A percentile compares a stretch with the other conserved stretches of the same genome.
phyloP scores from a whole-genome alignment of 2,113 vertebrate genomes.

The Hippocampus comes region DNA sequence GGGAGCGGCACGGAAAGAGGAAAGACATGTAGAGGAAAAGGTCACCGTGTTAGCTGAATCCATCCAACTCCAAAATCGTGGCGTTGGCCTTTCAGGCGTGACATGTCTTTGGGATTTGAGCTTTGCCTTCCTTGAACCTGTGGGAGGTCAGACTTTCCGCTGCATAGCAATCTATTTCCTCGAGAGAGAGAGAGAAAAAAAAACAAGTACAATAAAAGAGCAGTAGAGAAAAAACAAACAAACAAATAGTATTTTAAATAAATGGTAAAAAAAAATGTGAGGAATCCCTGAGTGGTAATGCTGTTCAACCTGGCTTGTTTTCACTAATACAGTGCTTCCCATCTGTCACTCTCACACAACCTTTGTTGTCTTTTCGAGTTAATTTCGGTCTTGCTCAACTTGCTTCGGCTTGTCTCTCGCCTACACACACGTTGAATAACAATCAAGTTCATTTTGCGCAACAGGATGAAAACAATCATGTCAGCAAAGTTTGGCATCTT shows the following conservation, averaged over 20 bases:
- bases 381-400: neutral
- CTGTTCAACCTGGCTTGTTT: conserved; percentile 20
- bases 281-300: neutral
- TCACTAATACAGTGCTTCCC: neutral
- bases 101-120: conserved; percentile 26
- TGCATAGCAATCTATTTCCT: no score
- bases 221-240: no score
- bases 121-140: conserved; percentile 10
- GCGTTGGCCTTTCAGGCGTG: conserved; percentile 45
- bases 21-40: conserved; percentile 39
- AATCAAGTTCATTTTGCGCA: neutral
- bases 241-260: neutral
- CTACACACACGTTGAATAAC: conserved; percentile 6
- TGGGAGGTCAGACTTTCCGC: neutral
- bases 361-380: conserved; percentile 1
- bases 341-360: conserved; percentile 1
- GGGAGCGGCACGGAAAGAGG: conserved; percentile 17
- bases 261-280: neutral
- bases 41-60: conserved; percentile 45
- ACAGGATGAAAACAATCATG: conserved; percentile 1
- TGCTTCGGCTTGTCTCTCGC: neutral
- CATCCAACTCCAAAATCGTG: conserved; percentile 32
- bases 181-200: no score
- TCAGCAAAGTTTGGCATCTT: neutral
- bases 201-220: no score